Evolutionary conservation across 2,888 invertebrate species (phyloP).

Genomic region (Pammene aurita): DNA sequence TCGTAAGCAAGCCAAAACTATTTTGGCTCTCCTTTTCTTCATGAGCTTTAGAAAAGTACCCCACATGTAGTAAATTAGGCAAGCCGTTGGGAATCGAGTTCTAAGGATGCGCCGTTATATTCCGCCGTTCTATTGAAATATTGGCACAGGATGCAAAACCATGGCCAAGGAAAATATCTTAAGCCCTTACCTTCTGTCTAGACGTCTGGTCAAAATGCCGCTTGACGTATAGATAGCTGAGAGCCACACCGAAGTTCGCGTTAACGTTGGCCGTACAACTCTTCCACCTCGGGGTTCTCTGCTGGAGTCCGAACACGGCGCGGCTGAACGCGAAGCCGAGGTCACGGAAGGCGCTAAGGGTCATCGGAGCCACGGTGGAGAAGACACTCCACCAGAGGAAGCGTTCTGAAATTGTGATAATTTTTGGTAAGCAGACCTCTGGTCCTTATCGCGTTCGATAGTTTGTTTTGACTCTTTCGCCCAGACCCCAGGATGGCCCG

Average conservation of each 20-base stretch:
- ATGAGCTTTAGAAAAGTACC: no score
- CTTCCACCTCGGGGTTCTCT: conserved; percentile 86
- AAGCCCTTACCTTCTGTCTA: conserved; percentile 79
- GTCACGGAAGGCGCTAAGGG: conserved; percentile 81
- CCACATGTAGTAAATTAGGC: no score
- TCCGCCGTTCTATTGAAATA: no score
- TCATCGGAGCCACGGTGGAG: conserved; percentile 85
- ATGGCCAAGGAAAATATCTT: no score
- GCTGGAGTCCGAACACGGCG: conserved; percentile 85
- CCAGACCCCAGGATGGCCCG: no score
- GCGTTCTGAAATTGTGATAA: conserved; percentile 77
- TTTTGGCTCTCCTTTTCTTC: no score
- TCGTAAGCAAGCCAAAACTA: no score
- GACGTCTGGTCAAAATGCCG: conserved; percentile 83
- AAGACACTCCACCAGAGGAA: conserved; percentile 89
- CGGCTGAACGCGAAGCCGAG: conserved; percentile 86
- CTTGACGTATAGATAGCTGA: conserved; percentile 86
- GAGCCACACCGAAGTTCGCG: conserved; percentile 86
- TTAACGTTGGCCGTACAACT: conserved; percentile 85
- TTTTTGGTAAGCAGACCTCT: background rate
- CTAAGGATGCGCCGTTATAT: no score
- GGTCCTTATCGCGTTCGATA: no score
- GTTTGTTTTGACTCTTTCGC: no score
- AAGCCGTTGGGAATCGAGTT: no score
- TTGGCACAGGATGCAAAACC: no score